Conservation (phyloP, 2,888 invertebrate species). For the Tenodera sinensis region DNA sequence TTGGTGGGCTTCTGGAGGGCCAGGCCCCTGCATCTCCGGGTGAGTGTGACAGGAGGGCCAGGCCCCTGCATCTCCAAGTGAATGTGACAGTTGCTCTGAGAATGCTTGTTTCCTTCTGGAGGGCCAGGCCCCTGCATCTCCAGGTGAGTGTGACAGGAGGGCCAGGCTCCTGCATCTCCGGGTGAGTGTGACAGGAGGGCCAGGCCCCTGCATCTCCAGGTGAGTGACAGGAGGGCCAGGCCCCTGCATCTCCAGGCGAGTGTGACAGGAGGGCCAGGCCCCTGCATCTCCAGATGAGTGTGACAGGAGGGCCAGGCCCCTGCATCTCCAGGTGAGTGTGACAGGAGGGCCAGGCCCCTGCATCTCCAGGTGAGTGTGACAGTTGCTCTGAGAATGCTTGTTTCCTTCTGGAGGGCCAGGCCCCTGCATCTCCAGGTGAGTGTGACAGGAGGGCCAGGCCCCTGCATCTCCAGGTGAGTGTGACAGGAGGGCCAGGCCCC, state of each 20-base stretch:
- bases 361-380: neutral
- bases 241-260: slow-evolving; percentile 11
- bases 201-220: slow-evolving; percentile 11
- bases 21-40: too few relatives aligned
- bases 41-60: too few relatives aligned
- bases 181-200: slow-evolving; percentile 17
- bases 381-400: too few relatives aligned
- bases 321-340: slow-evolving; percentile 12
- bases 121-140: too few relatives aligned
- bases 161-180: neutral
- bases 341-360: slow-evolving; percentile 1
- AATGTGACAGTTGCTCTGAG: too few relatives aligned
- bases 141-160: too few relatives aligned
- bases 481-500: slow-evolving; percentile 2
- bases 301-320: slow-evolving; percentile 2
- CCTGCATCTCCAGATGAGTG: slow-evolving; percentile 11
- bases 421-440: too few relatives aligned
- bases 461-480: slow-evolving; percentile 13
- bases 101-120: too few relatives aligned
- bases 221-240: neutral
- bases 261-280: neutral
- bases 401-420: too few relatives aligned
- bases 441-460: neutral
- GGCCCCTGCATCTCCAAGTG: too few relatives aligned
- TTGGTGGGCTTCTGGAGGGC: too few relatives aligned